Evolutionary conservation across 2,113 vertebrate species (phyloP).

Genomic region (Crotalus tigris): DNA sequence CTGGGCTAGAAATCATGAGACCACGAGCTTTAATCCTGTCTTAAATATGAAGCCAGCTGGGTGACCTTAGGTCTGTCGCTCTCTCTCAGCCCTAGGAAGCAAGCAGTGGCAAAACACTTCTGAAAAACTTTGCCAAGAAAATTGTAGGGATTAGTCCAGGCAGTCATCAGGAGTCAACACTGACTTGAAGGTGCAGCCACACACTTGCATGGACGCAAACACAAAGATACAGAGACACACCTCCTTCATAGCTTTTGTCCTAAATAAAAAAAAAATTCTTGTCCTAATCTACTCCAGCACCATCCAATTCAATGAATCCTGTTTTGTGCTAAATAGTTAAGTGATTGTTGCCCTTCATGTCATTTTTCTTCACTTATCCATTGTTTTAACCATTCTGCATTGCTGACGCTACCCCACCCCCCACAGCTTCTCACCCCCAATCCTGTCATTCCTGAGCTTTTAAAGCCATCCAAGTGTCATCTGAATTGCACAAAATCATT

Average conservation of each 20-base stretch:
- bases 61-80: background rate
- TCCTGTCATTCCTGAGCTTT: constrained; percentile 55
- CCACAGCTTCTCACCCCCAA: constrained; percentile 35
- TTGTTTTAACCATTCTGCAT: constrained; percentile 33
- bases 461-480: constrained; percentile 48
- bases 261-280: constrained; percentile 3
- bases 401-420: constrained; percentile 36
- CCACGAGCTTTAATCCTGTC: background rate
- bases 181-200: background rate
- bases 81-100: background rate
- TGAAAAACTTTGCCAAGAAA: background rate
- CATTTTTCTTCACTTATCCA: constrained; percentile 39
- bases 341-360: constrained; percentile 16
- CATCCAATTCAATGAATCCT: constrained; percentile 21
- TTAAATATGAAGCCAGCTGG: background rate
- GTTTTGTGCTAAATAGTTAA: background rate
- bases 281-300: constrained; percentile 22
- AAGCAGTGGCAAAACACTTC: background rate
- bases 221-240: background rate
- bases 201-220: background rate
- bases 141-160: background rate
- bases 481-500: constrained; percentile 34
- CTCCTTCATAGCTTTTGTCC: constrained; percentile 13
- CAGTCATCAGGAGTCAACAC: background rate
- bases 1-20: background rate